Base-by-base conservation (phyloP, 1,140 invertebrate genomes). In the Rhopalosiphum padi region DNA sequence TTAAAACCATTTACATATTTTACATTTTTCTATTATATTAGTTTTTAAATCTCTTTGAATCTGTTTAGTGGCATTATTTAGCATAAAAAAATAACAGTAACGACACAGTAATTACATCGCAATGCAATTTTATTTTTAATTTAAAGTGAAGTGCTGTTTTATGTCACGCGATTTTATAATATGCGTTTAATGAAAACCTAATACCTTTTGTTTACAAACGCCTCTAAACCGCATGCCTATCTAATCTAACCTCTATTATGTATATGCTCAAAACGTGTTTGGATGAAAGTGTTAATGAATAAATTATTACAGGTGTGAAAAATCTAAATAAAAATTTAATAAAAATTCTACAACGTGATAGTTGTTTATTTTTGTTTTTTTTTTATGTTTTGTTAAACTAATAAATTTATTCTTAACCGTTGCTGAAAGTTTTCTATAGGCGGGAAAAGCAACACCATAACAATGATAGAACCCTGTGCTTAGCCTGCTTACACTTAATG, bases 101-200 rank as follows among this genome's bases (percentile, higher is more conserved):
- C n/a, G 37, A 46, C 53, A 90, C 89, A 41, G 25, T 37, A 90
- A 90, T 90, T 68, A 68, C 89, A 43, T 43, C 11, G 89, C 43
- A 90, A 60, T 43, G 30, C 37, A 90, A 68, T 90, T 90, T 90
- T 90, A n/a, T 68, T 90, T 90, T 90, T 68, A 90, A 90, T 68
- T 90, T 41, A 25, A 15, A 43, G 25, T n/a, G 53, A 68, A 60
- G 53, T 68, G 37, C 37, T 90, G 53, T 90, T 90, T 68, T 60
- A 5, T 90, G 89, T 90, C 89, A 90, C 89, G 89, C 89, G 37
- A 90, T 90, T 60, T 60, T 43, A 90, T 68, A 68, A 90, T 90
- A 68, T 41, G 35, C 25, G 89, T 90, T 68, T 43, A 68, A 60
- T 68, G 37, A 68, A 90, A 90, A 90, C 43, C 48, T 41, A 60